Base-by-base conservation (phyloP, 2,797 vertebrate genomes). In the Mormyrus hasselquistii region DNA sequence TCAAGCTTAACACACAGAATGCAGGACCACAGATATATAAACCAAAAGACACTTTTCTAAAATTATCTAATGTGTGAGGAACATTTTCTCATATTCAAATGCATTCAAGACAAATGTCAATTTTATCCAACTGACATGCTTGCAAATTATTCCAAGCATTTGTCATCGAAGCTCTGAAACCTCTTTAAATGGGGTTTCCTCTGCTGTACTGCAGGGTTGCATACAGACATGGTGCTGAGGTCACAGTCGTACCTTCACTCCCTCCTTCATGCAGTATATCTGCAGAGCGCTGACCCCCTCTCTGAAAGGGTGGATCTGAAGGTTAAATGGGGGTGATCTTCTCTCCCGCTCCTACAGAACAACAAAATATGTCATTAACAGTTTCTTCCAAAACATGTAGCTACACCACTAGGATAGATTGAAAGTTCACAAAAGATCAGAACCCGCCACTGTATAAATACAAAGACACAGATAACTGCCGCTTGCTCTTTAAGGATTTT, bases 241-340 rank as follows among this genome's bases (percentile, higher is more conserved):
- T 12, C 19, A 7, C 29, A 34, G 65, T 34, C 65, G 12, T 96
- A 99, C 99, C 97, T 99, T 99, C 87, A 99, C 99, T 16, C 98
- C 99, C 94, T 99, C 98, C 93, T 99, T 99, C 96, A 99, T 99
- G 90, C 99, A 99, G 95, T 99, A 99, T 94, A 99, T 99, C 95
- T 99, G 99, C 0, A 99, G 95, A 1, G 99, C 98, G 29, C 99
- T 99, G 93, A 99, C 97, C 88, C 99, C 98, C 92, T 99, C 98
- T 9, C 97, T 97, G 94, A 99, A 99, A 0, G 99, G 99, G 91
- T 99, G 98, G 94, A 99, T 98, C 88, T 98, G 97, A 88, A 99
- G 96, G 93, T 98, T 99, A 94, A 99, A 99, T 0, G 98, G 98
- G 93, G 99, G 99, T 0, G 99, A 99, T 57, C 96, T 96, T 92